A percentile compares a stretch with the other conserved stretches of the same genome.
phyloP scores from a whole-genome alignment of 2,113 vertebrate species.

The Oplegnathus fasciatus region DNA sequence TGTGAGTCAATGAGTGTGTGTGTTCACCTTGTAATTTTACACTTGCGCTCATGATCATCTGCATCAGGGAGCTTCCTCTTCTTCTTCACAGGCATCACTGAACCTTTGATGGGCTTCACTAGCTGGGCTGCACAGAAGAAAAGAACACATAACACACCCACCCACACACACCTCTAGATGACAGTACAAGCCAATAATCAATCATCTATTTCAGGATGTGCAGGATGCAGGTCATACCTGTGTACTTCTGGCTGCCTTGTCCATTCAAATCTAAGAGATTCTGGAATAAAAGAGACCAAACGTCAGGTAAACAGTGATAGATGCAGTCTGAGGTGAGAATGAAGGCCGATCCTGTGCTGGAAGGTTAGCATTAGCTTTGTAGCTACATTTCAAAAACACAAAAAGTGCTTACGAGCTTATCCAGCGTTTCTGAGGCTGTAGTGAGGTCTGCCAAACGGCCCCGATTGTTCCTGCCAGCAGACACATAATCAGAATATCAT shows the following conservation, averaged over 20 bases:
- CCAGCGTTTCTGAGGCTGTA: slow-evolving; percentile 67
- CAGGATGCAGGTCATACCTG: slow-evolving; percentile 67
- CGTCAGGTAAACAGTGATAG: neutral
- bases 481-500: neutral
- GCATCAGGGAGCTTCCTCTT: slow-evolving; percentile 91
- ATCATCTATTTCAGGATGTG: neutral
- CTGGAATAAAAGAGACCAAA: slow-evolving; percentile 46
- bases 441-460: slow-evolving; percentile 43
- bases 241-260: slow-evolving; percentile 71
- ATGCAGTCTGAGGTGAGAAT: neutral
- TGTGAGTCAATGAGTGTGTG: neutral
- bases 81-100: slow-evolving; percentile 94
- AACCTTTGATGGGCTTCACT: slow-evolving; percentile 68
- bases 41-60: slow-evolving; percentile 88
- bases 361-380: neutral
- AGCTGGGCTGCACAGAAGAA: slow-evolving; percentile 56
- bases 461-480: neutral
- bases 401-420: slow-evolving; percentile 76
- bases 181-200: neutral
- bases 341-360: neutral
- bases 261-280: slow-evolving; percentile 82
- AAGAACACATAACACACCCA: neutral
- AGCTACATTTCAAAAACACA: neutral
- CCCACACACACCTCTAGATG: neutral
- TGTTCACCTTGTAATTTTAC: slow-evolving; percentile 91